Conservation (phyloP, 2,888 invertebrate species). For the Archaeoteleia sp. region DNA sequence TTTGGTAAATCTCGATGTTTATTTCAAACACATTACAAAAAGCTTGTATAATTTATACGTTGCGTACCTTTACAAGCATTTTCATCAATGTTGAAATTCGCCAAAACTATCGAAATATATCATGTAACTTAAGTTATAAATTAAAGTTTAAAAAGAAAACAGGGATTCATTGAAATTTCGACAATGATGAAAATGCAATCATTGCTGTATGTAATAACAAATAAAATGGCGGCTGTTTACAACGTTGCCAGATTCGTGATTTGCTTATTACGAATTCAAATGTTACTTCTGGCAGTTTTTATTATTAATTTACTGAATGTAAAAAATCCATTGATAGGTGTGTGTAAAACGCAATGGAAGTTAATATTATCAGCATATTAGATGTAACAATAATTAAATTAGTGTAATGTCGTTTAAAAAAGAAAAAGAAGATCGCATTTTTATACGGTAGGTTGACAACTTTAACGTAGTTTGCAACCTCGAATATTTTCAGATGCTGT, state of each 20-base stretch:
- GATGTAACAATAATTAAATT: slow-evolving; percentile 59
- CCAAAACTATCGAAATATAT: slow-evolving; percentile 1
- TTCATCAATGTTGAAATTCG: slow-evolving; percentile 1
- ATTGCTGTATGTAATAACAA: no score
- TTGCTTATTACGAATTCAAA: no score
- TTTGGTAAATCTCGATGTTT: slow-evolving; percentile 6
- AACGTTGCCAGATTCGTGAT: no score
- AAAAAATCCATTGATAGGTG: slow-evolving; percentile 25
- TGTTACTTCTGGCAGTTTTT: slow-evolving; percentile 7
- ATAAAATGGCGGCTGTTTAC: no score
- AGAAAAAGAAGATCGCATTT: slow-evolving; percentile 61
- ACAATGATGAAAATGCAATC: no score
- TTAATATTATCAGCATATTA: slow-evolving; percentile 58
- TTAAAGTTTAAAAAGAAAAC: neutral
- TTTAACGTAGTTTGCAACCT: slow-evolving; percentile 62
- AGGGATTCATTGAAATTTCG: slow-evolving; percentile 3
- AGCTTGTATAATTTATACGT: no score
- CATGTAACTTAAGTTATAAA: no score
- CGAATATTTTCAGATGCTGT: slow-evolving; percentile 62
- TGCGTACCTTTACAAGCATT: no score
- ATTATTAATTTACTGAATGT: slow-evolving; percentile 32
- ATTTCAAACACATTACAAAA: neutral
- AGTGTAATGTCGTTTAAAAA: slow-evolving; percentile 60
- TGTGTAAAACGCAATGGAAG: slow-evolving; percentile 52
- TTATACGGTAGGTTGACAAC: slow-evolving; percentile 66